Conservation (phyloP, 1,140 invertebrate genomes). For the Epicauta chinensis region DNA sequence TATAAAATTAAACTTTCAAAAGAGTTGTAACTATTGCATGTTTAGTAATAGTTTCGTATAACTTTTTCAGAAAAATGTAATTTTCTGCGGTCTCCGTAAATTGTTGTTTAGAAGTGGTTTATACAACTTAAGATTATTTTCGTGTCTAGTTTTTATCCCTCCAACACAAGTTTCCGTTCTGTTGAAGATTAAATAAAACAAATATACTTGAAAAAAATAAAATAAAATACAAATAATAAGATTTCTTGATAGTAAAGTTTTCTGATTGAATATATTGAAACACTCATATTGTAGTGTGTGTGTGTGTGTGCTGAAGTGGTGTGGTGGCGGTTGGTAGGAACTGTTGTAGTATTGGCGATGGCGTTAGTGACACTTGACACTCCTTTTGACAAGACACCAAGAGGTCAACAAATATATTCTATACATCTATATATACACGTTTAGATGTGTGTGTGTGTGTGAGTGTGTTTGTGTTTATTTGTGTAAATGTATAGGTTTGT, state of each 20-base stretch:
- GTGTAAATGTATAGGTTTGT: neutral
- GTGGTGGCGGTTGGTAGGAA: slow-evolving; percentile 1
- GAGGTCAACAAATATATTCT: neutral
- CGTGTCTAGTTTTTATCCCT: neutral
- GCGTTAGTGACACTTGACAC: neutral
- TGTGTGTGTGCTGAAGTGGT: neutral
- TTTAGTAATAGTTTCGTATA: slow-evolving; percentile 5
- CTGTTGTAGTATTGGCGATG: neutral
- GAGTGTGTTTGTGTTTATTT: neutral
- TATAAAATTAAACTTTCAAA: neutral
- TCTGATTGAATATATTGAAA: slow-evolving; percentile 2
- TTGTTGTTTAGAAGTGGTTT: slow-evolving; percentile 9
- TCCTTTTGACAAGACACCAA: neutral
- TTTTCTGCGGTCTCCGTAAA: slow-evolving; percentile 8
- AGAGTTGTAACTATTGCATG: slow-evolving; percentile 3
- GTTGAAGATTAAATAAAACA: too few relatives aligned
- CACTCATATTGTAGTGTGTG: too few relatives aligned
- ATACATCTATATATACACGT: neutral
- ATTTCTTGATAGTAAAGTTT: slow-evolving; percentile 2
- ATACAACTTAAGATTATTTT: neutral
- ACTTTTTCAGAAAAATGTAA: slow-evolving; percentile 10
- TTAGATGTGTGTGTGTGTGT: too few relatives aligned
- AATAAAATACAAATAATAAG: neutral
- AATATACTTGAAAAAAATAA: neutral
- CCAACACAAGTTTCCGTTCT: too few relatives aligned